Percentiles rank a stretch among this genome's conserved stretches.
Evolutionary conservation across 2,888 invertebrate genomes (phyloP).

Genomic region (Plusia festucae): DNA sequence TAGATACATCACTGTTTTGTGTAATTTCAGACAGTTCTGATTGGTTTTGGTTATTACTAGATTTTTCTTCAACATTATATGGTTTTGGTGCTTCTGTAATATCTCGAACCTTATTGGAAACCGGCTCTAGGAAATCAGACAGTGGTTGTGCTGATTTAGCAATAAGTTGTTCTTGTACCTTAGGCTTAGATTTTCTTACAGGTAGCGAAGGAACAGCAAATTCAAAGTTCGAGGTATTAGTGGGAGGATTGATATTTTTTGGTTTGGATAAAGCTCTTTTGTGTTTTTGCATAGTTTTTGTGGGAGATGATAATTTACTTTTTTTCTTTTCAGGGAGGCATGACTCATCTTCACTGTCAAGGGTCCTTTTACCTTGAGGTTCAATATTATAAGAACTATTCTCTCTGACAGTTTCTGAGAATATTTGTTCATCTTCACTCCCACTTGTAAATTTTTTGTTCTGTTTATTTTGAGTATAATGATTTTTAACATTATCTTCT

Average conservation of each 20-base stretch:
- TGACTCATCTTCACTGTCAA: conserved; percentile 58
- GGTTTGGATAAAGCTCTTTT: conserved; percentile 24
- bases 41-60: conserved; percentile 38
- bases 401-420: conserved; percentile 58
- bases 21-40: conserved; percentile 34
- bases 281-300: conserved; percentile 43
- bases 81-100: conserved; percentile 18
- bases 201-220: conserved; percentile 75
- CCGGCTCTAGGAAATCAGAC: conserved; percentile 42
- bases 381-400: conserved; percentile 41
- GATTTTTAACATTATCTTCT: conserved; percentile 29
- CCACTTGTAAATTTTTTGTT: conserved; percentile 38
- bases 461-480: conserved; percentile 30
- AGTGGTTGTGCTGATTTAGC: conserved; percentile 65
- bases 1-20: conserved; percentile 69
- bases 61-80: conserved; percentile 37
- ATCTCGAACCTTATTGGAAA: conserved; percentile 14
- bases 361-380: conserved; percentile 57
- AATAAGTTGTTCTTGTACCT: conserved; percentile 62
- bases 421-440: conserved; percentile 73
- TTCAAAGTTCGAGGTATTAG: conserved; percentile 65
- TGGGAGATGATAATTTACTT: conserved; percentile 60
- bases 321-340: conserved; percentile 62
- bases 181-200: conserved; percentile 62
- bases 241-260: conserved; percentile 36